Conservation (phyloP, 2,888 invertebrate species). For the Habroteleia sp. region DNA sequence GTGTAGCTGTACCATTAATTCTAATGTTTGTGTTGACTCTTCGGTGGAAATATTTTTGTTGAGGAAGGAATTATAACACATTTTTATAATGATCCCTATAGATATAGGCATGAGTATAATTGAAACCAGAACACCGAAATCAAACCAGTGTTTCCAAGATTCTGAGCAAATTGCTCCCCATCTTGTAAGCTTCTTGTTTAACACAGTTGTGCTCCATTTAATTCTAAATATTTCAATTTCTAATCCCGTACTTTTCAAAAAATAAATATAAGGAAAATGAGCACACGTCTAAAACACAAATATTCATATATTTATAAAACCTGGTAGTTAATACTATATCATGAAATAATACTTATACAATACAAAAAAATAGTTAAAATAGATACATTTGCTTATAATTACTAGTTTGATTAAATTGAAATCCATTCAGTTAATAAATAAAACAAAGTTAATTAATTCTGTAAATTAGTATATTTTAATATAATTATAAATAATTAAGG, state of each 20-base stretch:
- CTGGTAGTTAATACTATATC: conserved; percentile 8
- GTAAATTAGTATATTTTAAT: too few species aligned
- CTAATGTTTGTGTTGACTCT: conserved; percentile 17
- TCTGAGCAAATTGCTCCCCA: conserved; percentile 86
- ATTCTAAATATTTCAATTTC: conserved; percentile 87
- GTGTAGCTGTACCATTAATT: conserved; percentile 54
- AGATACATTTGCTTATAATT: too few species aligned
- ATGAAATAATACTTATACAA: too few species aligned
- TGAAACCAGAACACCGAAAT: conserved; percentile 84
- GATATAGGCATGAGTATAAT: conserved; percentile 87
- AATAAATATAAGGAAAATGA: conserved; percentile 90
- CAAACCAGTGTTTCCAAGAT: conserved; percentile 87
- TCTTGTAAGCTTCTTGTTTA: conserved; percentile 88
- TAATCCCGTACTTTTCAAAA: conserved; percentile 89
- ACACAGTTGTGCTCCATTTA: conserved; percentile 89
- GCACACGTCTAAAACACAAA: conserved; percentile 86
- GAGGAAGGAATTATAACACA: conserved; percentile 67
- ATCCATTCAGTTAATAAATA: too few species aligned
- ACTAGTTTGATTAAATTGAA: too few species aligned
- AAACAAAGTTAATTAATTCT: too few species aligned
- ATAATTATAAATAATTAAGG: too few species aligned
- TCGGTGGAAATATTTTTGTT: neutral
- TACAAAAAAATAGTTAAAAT: too few species aligned
- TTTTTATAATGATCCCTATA: conserved; percentile 77
- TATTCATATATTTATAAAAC: neutral